Evolutionary conservation across 2,888 invertebrate genomes (phyloP).

Genomic region (Epiblema foenella): DNA sequence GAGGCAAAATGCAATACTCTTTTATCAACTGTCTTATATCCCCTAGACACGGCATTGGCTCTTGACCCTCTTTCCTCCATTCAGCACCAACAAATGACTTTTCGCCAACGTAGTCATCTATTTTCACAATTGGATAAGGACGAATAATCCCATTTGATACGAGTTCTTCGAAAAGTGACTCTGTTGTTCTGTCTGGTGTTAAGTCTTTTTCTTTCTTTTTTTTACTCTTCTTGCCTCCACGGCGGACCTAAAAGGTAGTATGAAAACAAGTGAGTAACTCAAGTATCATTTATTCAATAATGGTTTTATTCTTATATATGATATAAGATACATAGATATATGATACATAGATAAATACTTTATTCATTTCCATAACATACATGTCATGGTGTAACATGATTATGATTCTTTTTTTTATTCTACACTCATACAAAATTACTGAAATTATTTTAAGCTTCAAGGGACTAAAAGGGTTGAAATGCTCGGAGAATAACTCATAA

Average conservation of each 20-base stretch:
- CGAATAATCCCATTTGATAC: constrained; percentile 95
- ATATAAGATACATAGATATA: too few relatives aligned
- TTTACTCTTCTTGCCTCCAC: constrained; percentile 94
- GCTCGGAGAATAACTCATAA: neutral
- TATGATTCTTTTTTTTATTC: too few relatives aligned
- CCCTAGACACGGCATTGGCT: constrained; percentile 86
- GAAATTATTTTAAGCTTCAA: too few relatives aligned
- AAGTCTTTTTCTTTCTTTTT: constrained; percentile 98
- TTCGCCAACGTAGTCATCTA: constrained; percentile 92
- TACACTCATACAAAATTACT: too few relatives aligned
- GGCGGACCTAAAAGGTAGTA: constrained; percentile 81
- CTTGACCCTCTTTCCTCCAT: constrained; percentile 73
- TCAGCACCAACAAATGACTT: constrained; percentile 87
- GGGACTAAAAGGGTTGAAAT: neutral
- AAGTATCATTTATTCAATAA: neutral
- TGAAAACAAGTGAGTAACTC: neutral
- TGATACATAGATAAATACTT: too few relatives aligned
- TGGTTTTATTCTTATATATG: too few relatives aligned
- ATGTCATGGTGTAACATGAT: too few relatives aligned
- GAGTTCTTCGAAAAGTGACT: constrained; percentile 96
- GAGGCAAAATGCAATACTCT: constrained; percentile 95
- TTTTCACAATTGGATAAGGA: constrained; percentile 87
- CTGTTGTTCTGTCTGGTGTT: constrained; percentile 95
- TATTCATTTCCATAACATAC: too few relatives aligned
- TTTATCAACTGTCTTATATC: constrained; percentile 94